These are phyloP conservation scores for Muraenolepis orangiensis DNA, from an alignment of 2,797 vertebrate genomes.

Conservation along the genomic window DNA sequence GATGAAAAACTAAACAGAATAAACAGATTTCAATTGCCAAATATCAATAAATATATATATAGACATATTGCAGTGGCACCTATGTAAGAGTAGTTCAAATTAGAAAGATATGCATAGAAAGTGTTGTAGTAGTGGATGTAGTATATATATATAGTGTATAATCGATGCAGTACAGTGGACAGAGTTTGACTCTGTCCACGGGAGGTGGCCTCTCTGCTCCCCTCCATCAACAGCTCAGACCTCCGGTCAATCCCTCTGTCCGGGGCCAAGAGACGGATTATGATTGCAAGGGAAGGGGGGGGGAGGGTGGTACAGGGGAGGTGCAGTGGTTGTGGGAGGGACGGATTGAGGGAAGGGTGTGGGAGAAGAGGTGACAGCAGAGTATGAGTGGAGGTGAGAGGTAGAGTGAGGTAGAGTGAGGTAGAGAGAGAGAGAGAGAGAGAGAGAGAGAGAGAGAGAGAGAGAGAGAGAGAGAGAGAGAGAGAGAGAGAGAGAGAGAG, in stretches of 20 bases:
- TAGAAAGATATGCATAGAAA: too few relatives aligned
- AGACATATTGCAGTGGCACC: too few relatives aligned
- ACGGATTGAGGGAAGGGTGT: slow-evolving; percentile 18
- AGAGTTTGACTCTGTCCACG: slow-evolving; percentile 19
- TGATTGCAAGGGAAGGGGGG: slow-evolving; percentile 44
- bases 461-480: slow-evolving; percentile 45
- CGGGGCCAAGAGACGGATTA: slow-evolving; percentile 48
- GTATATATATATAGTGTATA: too few relatives aligned
- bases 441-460: slow-evolving; percentile 25
- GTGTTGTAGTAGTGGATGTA: too few relatives aligned
- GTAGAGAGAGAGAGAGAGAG: slow-evolving; percentile 31
- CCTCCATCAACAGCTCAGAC: slow-evolving; percentile 21
- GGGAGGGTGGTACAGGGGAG: slow-evolving; percentile 37
- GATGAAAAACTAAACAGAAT: too few relatives aligned
- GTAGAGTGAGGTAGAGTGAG: slow-evolving; percentile 42
- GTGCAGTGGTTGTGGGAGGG: slow-evolving; percentile 43
- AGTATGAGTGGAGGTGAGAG: slow-evolving; percentile 35
- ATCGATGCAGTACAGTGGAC: too few relatives aligned
- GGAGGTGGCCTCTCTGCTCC: slow-evolving; percentile 32
- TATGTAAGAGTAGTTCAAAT: too few relatives aligned
- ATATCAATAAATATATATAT: too few relatives aligned
- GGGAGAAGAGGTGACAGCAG: slow-evolving; percentile 12
- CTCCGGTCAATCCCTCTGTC: slow-evolving; percentile 29
- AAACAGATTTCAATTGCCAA: too few relatives aligned
- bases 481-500: slow-evolving; percentile 44